Evolutionary conservation across 1,140 invertebrate species (phyloP), one percentile per base, ranked within the genome.

Genomic region (Galleria mellonella): DNA sequence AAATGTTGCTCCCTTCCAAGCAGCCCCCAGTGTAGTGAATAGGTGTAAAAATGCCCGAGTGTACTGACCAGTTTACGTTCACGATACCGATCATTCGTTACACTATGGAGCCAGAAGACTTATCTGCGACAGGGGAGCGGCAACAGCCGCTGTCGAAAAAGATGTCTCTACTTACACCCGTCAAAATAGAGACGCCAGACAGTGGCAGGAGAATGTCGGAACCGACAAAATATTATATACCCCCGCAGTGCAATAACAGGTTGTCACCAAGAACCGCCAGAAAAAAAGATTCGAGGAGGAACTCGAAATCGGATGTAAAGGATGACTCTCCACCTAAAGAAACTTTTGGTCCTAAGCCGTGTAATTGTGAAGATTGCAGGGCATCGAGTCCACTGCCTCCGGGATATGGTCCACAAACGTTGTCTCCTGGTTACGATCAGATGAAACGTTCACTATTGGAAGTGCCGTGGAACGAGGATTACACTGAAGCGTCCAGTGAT

Each of bases 401-500:
- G 4, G 83, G 83, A 0, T 86, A 86, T 43, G 81, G 82, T 4
- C 74, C 76, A 0, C 65, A 86, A 4, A 83, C 71, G 0, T 43
- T 85, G 36, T 87, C 86, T 5, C 88, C 87, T 8, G 94, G 94
- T 1, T 96, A 96, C 60, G 92, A 93, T 46, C 92, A 94, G 65
- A 95, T 95, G 87, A 89, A 92, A 55, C 90, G 89, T 50, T 91
- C 89, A 10, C 74, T 95, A n/a, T 71, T 94, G 32, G 89, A 92
- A 62, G 92, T 94, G 32, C 93, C 93, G 0, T 89, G 88, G 86
- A 83, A 72, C 27, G 74, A 90, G 29, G 95, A 96, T 62, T 96
- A 93, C 74, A 93, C 93, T 6, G 94, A 96, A 69, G 92, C 93
- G 9, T 94, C 93, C 48, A 94, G 92, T 64, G 94, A 96, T 72